Conservation (phyloP, 2,113 vertebrate species). For the Plectropomus leopardus region DNA sequence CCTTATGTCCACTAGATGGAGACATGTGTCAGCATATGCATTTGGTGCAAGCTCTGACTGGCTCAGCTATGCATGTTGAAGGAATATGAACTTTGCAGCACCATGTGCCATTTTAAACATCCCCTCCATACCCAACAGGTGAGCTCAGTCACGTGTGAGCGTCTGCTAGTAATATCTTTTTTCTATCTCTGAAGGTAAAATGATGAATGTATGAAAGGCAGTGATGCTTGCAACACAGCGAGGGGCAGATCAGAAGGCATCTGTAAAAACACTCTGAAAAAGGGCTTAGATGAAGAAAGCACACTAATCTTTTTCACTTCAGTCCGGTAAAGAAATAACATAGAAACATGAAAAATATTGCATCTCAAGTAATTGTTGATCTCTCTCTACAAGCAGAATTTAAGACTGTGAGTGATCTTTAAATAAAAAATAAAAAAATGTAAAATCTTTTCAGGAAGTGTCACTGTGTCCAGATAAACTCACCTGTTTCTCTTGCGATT, state of each 20-base stretch:
- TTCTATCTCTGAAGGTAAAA: slow-evolving; percentile 10
- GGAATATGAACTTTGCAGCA: background rate
- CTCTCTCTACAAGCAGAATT: too few species aligned
- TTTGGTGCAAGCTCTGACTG: rapidly evolving
- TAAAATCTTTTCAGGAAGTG: background rate
- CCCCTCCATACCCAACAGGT: slow-evolving; percentile 6
- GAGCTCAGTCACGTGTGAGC: slow-evolving; percentile 20
- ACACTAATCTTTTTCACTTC: background rate
- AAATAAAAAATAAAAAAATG: background rate
- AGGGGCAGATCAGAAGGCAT: background rate
- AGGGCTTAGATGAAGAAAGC: background rate
- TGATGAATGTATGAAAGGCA: background rate
- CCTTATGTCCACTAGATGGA: slow-evolving; percentile 63
- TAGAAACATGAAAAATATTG: too few species aligned
- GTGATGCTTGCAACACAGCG: background rate
- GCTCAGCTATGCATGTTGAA: background rate
- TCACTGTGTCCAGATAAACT: slow-evolving; percentile 19
- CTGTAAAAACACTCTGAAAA: slow-evolving; percentile 1
- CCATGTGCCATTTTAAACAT: background rate
- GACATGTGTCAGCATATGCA: background rate
- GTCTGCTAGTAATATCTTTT: slow-evolving; percentile 7
- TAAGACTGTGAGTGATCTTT: background rate
- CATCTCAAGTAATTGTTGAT: too few species aligned
- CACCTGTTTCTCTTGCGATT: slow-evolving; percentile 60
- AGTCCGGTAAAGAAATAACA: background rate